Percentiles rank a stretch among this genome's conserved stretches.
phyloP scores from a whole-genome alignment of 2,113 vertebrate genomes.

The Sula dactylatra region DNA sequence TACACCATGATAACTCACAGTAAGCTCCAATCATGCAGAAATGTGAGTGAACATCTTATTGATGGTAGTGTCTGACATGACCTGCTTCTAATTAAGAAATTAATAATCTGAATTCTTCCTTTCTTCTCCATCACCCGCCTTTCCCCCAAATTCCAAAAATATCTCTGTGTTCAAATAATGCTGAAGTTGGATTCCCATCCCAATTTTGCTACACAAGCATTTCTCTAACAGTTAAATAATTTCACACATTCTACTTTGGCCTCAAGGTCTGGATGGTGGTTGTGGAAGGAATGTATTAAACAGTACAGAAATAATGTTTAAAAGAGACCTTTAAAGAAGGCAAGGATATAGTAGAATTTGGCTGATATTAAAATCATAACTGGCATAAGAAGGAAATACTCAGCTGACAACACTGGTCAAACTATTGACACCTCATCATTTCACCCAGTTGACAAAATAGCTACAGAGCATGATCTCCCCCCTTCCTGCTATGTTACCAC shows the following conservation, averaged over 20 bases:
- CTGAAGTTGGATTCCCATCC: not conserved
- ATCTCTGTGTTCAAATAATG: not conserved
- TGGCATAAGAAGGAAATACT: not conserved
- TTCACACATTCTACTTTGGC: not conserved
- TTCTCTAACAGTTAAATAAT: not conserved
- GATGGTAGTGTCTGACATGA: constrained; percentile 1
- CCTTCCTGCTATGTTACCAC: rapidly evolving
- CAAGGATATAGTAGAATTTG: not conserved
- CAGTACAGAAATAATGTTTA: not conserved
- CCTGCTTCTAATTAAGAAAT: constrained; percentile 9
- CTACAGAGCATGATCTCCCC: not conserved
- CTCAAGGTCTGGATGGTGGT: not conserved
- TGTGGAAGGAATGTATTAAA: not conserved
- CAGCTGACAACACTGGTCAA: not conserved
- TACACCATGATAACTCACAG: not conserved
- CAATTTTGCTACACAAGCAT: not conserved
- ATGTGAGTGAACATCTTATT: not conserved
- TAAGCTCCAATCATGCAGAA: constrained; percentile 17
- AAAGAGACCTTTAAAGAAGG: not conserved
- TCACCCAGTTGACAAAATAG: not conserved
- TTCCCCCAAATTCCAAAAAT: not conserved
- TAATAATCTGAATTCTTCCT: not conserved
- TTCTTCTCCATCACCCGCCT: not conserved
- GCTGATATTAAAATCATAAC: not conserved
- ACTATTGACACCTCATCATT: not conserved